Evolutionary conservation across 2,888 invertebrate species (phyloP).

Genomic region (Folsomia candida): DNA sequence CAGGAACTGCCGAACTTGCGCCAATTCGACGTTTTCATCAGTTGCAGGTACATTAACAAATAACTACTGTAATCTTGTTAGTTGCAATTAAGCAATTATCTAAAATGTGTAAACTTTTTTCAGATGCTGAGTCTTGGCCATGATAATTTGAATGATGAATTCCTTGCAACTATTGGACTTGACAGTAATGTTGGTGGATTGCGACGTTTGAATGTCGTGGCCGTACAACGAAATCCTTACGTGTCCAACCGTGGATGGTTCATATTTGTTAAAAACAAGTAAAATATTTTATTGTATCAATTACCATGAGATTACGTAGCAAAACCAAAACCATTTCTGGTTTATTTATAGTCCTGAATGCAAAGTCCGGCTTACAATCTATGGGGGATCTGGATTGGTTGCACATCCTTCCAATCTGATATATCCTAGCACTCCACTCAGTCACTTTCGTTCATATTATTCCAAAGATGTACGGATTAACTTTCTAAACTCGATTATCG

Average conservation of each 20-base stretch:
- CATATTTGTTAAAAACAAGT: constrained; percentile 42
- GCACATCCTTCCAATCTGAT: constrained; percentile 44
- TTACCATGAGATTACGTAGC: not conserved
- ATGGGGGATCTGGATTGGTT: constrained; percentile 38
- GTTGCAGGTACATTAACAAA: constrained; percentile 32
- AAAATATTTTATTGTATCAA: constrained; percentile 17
- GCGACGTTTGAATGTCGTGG: constrained; percentile 42
- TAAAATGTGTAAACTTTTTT: constrained; percentile 4
- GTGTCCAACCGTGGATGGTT: constrained; percentile 46
- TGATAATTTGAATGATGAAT: constrained; percentile 43
- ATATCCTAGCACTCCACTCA: constrained; percentile 43
- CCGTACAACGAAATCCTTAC: constrained; percentile 34
- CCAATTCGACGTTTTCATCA: constrained; percentile 27
- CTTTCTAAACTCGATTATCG: constrained; percentile 45
- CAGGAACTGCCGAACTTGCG: constrained; percentile 5
- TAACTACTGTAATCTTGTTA: not conserved
- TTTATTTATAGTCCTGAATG: constrained; percentile 41
- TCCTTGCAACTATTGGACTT: constrained; percentile 39
- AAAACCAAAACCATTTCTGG: no score
- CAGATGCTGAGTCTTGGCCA: constrained; percentile 49
- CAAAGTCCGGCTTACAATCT: constrained; percentile 42
- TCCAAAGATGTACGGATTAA: constrained; percentile 46
- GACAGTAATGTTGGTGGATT: constrained; percentile 37
- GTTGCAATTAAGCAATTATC: not conserved
- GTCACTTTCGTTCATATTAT: constrained; percentile 48